Evolutionary conservation across 2,888 invertebrate genomes (phyloP), one percentile per base, ranked within the genome.

Genomic region (Plemyria rubiginata): DNA sequence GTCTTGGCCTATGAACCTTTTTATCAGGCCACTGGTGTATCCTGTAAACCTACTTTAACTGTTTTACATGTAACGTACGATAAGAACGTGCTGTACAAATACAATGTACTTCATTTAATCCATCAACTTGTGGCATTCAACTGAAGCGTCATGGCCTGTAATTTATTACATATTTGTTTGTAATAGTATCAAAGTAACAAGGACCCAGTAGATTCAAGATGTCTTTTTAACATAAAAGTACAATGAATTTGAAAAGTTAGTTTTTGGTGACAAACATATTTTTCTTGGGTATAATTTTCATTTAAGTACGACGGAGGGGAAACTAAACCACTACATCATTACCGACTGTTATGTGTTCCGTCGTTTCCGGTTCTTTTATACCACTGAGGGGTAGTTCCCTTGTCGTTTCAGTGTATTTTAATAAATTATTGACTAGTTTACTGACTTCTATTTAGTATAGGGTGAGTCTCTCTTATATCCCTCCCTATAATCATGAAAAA

Each of bases 291-390:
- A 76, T 76, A 75, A 75, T 76, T 76, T 74, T 77, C 73, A 66
- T 77, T 55, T 76, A 53, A 54, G 75, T 63, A 75, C 63, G 70
- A 64, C 53, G 65, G 67, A 72, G 75, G 76, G 75, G 64, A 61
- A 79, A 78, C 68, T 75, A 70, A 73, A 74, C 71, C 74, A 75
- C 72, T 77, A 75, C 70, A 74, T 80, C 73, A 79, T 82, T 78
- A 57, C 29, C 13, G 75, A 75, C 70, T 70, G 66, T 43, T 64
- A 38, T 49, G 60, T 60, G 55, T 56, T 60, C 36, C 48, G 22
- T 29, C 8, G 40, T 52, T 52, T 51, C 54, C 43, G 43, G 36
- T 40, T 54, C 50, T 32, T n/a, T 75, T 68, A 67, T 50, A 58
- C 57, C 71, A 65, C 55, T 63, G 67, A 72, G 78, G 77, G 70